These are phyloP conservation scores for Chelonus insularis DNA, from an alignment of 1,140 invertebrate genomes.

Conservation along the genomic window DNA sequence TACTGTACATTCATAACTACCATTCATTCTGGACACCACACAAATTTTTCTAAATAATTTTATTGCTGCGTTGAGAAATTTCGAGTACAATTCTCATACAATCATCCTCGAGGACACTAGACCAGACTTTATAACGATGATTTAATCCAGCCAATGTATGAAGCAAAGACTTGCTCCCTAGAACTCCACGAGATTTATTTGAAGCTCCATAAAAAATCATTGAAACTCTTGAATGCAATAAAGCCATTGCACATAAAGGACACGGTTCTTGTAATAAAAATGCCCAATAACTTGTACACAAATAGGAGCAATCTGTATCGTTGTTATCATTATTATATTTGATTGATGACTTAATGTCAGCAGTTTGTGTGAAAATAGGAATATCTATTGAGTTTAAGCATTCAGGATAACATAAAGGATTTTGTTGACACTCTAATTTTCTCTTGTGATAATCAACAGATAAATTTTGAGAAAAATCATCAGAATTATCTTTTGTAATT, in stretches of 20 bases:
- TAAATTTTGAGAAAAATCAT: not conserved
- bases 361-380: conserved; percentile 23
- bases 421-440: conserved; percentile 36
- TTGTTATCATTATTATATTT: not conserved
- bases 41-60: conserved; percentile 14
- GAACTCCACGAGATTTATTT: conserved; percentile 66
- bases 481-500: not conserved
- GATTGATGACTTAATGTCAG: not conserved
- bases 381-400: conserved; percentile 34
- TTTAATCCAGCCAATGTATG: conserved; percentile 82
- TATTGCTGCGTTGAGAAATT: conserved; percentile 12
- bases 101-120: conserved; percentile 49
- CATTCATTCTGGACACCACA: conserved; percentile 6
- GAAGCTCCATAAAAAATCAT: conserved; percentile 78
- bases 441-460: conserved; percentile 32
- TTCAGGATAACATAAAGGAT: conserved; percentile 44
- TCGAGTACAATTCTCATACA: conserved; percentile 22
- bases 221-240: conserved; percentile 83
- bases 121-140: conserved; percentile 87
- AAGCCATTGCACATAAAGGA: conserved; percentile 91
- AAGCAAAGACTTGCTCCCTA: conserved; percentile 73
- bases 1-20: not conserved
- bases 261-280: conserved; percentile 88
- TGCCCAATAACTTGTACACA: conserved; percentile 88
- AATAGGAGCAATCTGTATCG: conserved; percentile 64